phyloP scores from a whole-genome alignment of 92 coral and sea anemone genomes.

The Epizoanthus scotinus region DNA sequence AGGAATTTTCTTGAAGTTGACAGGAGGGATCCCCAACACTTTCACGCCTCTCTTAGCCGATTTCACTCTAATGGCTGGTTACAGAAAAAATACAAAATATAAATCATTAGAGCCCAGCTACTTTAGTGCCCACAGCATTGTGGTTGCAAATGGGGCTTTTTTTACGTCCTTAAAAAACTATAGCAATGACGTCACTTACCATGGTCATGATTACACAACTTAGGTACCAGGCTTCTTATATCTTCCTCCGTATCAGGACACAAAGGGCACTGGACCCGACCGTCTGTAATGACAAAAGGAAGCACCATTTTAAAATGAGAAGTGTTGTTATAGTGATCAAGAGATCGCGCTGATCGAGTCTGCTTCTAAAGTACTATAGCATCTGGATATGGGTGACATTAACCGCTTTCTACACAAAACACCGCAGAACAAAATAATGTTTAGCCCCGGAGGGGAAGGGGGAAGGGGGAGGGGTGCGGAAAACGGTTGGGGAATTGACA shows the following conservation, averaged over 20 bases:
- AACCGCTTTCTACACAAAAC: too few relatives aligned
- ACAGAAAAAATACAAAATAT: background rate
- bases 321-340: background rate
- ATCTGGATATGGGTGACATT: too few relatives aligned
- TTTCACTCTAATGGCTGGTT: constrained; percentile 5
- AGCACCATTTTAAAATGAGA: background rate
- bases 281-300: background rate
- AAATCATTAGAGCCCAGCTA: background rate
- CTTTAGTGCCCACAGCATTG: background rate
- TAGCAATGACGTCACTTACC: background rate
- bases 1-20: background rate
- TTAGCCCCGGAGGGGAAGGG: too few relatives aligned
- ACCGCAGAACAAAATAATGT: too few relatives aligned
- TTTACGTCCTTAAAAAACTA: background rate
- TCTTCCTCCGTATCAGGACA: background rate
- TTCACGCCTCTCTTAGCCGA: background rate
- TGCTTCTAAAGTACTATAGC: too few relatives aligned
- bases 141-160: too few relatives aligned
- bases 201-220: background rate
- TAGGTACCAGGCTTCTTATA: background rate
- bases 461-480: too few relatives aligned
- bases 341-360: background rate
- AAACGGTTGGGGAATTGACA: too few relatives aligned
- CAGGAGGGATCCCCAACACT: background rate
- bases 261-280: background rate